Percentiles rank a stretch among this genome's conserved stretches.
phyloP scores from a whole-genome alignment of 2,797 vertebrate genomes.

The Knipowitschia caucasica region DNA sequence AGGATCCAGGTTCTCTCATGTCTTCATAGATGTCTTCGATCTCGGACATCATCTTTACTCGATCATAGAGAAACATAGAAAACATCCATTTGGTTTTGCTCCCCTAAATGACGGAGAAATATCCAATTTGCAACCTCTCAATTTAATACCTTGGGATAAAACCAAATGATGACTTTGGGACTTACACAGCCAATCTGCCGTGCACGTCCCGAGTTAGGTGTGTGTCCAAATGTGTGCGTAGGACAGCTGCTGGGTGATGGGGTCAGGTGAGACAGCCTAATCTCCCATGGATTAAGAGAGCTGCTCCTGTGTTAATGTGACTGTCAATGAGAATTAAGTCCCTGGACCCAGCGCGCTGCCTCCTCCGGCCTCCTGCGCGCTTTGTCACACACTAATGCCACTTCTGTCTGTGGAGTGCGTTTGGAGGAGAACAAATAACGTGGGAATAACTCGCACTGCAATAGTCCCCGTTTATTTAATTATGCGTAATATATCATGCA shows the following conservation, averaged over 20 bases:
- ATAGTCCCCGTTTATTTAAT: too few species aligned
- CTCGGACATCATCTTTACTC: too few species aligned
- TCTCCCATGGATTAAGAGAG: conserved; percentile 73
- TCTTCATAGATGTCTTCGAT: too few species aligned
- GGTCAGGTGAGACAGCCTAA: conserved; percentile 65
- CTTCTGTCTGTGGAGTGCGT: conserved; percentile 51
- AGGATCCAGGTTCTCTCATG: too few species aligned
- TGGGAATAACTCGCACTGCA: too few species aligned
- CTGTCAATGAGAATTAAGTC: conserved; percentile 79
- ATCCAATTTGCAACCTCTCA: too few species aligned
- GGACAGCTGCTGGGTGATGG: conserved; percentile 34
- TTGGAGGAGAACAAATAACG: conserved; percentile 55
- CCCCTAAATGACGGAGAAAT: too few species aligned
- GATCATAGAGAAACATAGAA: too few species aligned
- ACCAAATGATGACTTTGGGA: neutral
- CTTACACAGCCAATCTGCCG: neutral
- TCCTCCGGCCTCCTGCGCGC: conserved; percentile 18
- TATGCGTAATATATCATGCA: too few species aligned
- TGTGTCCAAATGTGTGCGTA: conserved; percentile 8
- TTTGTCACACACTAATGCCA: conserved; percentile 63
- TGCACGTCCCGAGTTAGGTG: conserved; percentile 9
- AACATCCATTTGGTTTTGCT: too few species aligned
- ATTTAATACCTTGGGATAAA: neutral
- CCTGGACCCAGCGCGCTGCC: conserved; percentile 43
- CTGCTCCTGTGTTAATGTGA: conserved; percentile 74